Percentiles rank a stretch among this genome's conserved stretches.
Evolutionary conservation across 2,113 vertebrate genomes (phyloP).

Genomic region (Phaethornis superciliosus): DNA sequence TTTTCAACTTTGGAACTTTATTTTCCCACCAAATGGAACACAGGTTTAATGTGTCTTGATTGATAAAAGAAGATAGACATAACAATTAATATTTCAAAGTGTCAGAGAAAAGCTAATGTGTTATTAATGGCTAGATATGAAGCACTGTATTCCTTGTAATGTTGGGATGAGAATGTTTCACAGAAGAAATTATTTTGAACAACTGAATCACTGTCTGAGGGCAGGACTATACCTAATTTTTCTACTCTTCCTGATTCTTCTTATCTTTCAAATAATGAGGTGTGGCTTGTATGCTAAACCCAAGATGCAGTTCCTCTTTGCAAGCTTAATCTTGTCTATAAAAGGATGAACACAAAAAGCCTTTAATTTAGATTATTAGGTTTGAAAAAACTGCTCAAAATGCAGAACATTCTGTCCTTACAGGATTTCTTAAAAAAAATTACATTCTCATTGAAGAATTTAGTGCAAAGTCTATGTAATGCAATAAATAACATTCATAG

Average conservation of each 20-base stretch:
- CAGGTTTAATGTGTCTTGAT: neutral
- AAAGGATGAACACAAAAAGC: neutral
- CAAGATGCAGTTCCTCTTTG: neutral
- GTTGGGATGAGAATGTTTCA: neutral
- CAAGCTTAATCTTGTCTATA: neutral
- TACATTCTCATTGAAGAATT: neutral
- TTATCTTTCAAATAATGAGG: neutral
- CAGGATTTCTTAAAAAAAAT: neutral
- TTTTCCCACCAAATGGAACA: neutral
- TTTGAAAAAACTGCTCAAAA: neutral
- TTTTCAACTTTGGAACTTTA: neutral
- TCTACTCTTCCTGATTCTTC: neutral
- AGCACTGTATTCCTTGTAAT: neutral
- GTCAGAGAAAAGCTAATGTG: neutral
- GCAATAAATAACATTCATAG: neutral
- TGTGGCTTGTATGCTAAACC: neutral
- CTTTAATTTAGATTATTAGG: neutral
- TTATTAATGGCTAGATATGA: neutral
- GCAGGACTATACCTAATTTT: neutral
- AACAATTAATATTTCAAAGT: neutral
- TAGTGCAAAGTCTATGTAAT: neutral
- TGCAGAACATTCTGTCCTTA: neutral
- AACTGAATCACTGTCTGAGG: neutral
- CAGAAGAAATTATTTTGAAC: neutral
- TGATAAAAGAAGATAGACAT: neutral